phyloP scores from a whole-genome alignment of 2,113 vertebrate species.

The Terrapene triunguis region DNA sequence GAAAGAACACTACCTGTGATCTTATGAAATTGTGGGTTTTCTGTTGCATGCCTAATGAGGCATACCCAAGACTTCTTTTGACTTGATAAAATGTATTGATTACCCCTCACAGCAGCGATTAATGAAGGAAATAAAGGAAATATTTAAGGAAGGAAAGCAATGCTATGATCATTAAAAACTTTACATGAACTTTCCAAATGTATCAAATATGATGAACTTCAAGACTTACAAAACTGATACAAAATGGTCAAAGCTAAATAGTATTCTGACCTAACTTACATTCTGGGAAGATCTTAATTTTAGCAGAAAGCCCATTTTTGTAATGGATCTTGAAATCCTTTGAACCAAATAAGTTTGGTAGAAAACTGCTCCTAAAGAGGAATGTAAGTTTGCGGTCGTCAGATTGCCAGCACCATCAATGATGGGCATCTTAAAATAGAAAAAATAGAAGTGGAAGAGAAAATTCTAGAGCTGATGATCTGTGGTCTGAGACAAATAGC shows the following conservation, averaged over 20 bases:
- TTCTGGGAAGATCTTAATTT: not conserved
- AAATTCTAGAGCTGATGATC: slow-evolving; percentile 20
- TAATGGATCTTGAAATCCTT: not conserved
- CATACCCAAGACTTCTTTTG: slow-evolving; percentile 46
- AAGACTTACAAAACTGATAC: not conserved
- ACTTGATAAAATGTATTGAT: slow-evolving; percentile 59
- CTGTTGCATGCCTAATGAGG: slow-evolving; percentile 47
- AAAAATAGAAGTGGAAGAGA: slow-evolving; percentile 39
- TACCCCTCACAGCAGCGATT: slow-evolving; percentile 55
- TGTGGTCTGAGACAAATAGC: not conserved
- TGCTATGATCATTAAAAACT: slow-evolving; percentile 57
- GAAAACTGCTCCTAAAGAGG: not conserved
- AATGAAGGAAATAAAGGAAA: slow-evolving; percentile 45
- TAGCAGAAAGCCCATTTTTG: slow-evolving; percentile 23
- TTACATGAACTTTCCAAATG: slow-evolving; percentile 43
- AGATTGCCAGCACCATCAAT: not conserved
- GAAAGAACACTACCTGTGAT: slow-evolving; percentile 53
- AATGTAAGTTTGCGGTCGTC: not conserved
- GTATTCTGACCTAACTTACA: slow-evolving; percentile 44
- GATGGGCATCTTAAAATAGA: slow-evolving; percentile 17
- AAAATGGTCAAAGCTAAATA: slow-evolving; percentile 32
- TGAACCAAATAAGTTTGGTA: not conserved
- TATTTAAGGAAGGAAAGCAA: slow-evolving; percentile 42
- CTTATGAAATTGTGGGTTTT: slow-evolving; percentile 64
- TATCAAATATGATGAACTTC: slow-evolving; percentile 57